Base-by-base conservation (phyloP, 2,888 invertebrate genomes). In the Melolontha melolontha region DNA sequence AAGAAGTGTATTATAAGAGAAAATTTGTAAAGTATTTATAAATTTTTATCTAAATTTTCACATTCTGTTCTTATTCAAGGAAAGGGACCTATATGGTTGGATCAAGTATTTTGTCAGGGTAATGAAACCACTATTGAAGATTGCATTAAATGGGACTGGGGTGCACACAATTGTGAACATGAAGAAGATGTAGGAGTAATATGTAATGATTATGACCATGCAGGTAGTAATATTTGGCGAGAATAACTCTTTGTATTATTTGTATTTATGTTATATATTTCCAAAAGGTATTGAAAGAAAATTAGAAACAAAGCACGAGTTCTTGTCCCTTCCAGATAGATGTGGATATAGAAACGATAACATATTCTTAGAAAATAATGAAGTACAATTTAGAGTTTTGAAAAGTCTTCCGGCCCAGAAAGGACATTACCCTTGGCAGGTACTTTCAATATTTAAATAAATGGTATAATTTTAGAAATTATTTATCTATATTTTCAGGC, bases 371-470 rank as follows among this genome's bases (percentile, higher is more conserved):
- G 73, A 77, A 12, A 52, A 73, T 16, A 71, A 78, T 12, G 85
- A 85, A 70, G 82, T 86, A 22, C 84, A 87, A 39, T 85, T 86
- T 66, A 85, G 89, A 75, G 89, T 92, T 1, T 86, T 92, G 2
- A 85, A 86, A 67, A 91, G 91, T 4, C 85, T 86, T 17, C 78
- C 86, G 10, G 89, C 91, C 0, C 84, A 84, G 7, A 85, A 85
- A 34, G 92, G 92, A 2, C 87, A 89, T 12, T 90, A 91, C 81
- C 92, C 92, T 2, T 93, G 92, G 92, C 91, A 91, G 85, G 91
- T 90, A 79, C 75, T 34, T 40, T 54, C 41, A 49, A 39, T n/a
- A 22, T 5, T 17, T 22, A 8, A 2, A 42, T 41, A 34, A 14
- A n/a, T 29, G 6, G 42, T 1, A 50, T 29, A 11, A 10, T 34